These are phyloP conservation scores for Drosophila putrida DNA, from an alignment of 2,888 invertebrate genomes.

Conservation along the genomic window DNA sequence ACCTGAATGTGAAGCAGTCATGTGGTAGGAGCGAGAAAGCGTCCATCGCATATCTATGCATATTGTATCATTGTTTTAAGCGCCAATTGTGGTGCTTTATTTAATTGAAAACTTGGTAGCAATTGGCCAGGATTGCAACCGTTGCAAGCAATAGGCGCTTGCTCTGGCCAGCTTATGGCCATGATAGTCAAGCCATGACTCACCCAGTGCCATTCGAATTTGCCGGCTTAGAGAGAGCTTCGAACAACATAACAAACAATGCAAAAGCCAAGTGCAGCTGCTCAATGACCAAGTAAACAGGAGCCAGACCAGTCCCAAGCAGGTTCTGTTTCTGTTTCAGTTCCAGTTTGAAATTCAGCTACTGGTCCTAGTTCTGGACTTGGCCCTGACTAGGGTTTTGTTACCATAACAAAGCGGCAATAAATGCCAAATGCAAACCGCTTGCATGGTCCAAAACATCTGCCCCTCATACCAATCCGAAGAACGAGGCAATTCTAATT, in stretches of 20 bases:
- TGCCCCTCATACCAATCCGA: conserved; percentile 28
- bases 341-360: not conserved
- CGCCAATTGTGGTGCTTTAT: conserved; percentile 43
- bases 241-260: conserved; percentile 63
- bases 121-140: conserved; percentile 3
- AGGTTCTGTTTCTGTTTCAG: conserved; percentile 21
- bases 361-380: not conserved
- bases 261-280: conserved; percentile 73
- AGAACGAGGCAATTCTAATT: conserved; percentile 24
- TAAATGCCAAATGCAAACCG: conserved; percentile 78
- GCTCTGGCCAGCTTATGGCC: conserved; percentile 40
- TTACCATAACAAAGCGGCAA: conserved; percentile 53
- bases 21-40: conserved; percentile 13
- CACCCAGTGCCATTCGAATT: conserved; percentile 55
- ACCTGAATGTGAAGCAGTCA: conserved; percentile 19
- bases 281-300: conserved; percentile 65
- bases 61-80: conserved; percentile 31
- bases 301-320: conserved; percentile 22
- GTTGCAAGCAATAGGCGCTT: conserved; percentile 9
- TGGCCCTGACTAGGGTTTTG: not conserved
- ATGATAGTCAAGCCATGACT: conserved; percentile 46
- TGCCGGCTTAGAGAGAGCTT: conserved; percentile 55
- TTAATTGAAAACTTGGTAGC: conserved; percentile 59
- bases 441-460: conserved; percentile 67
- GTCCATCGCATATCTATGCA: conserved; percentile 3